These are phyloP conservation scores for Aselliscus stoliczkanus DNA, from an alignment of 2,797 vertebrate genomes.

Conservation along the genomic window DNA sequence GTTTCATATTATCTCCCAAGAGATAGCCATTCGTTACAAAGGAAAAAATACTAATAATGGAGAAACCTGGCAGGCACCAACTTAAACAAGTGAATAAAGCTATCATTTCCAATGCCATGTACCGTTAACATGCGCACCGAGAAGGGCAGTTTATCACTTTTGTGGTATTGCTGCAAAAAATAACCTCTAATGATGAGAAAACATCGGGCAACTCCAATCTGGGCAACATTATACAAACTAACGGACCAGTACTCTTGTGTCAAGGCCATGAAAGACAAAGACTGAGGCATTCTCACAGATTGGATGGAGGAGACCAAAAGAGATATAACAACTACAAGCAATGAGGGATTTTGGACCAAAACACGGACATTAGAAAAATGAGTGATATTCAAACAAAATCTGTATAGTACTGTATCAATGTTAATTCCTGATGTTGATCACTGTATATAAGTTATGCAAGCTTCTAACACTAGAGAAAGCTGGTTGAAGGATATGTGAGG, in stretches of 20 bases:
- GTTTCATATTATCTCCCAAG: neutral
- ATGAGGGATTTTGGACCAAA: neutral
- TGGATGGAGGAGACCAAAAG: neutral
- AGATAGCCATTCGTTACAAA: neutral
- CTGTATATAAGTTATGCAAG: neutral
- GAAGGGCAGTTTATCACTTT: neutral
- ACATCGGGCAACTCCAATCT: neutral
- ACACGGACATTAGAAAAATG: neutral
- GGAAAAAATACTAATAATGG: neutral
- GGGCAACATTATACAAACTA: neutral
- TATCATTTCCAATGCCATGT: neutral
- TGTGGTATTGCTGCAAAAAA: neutral
- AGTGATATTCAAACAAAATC: neutral
- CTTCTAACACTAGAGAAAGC: neutral
- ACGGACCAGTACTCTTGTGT: neutral
- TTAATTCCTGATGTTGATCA: neutral
- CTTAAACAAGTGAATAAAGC: neutral
- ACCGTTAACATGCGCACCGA: neutral
- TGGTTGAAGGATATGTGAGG: neutral
- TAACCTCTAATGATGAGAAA: neutral
- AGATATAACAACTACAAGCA: neutral
- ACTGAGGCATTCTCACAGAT: neutral
- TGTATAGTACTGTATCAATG: neutral
- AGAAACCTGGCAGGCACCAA: neutral
- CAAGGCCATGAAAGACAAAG: neutral